Base-by-base conservation (phyloP, 92 coral and sea anemone genomes). In the Diadumene lineata region DNA sequence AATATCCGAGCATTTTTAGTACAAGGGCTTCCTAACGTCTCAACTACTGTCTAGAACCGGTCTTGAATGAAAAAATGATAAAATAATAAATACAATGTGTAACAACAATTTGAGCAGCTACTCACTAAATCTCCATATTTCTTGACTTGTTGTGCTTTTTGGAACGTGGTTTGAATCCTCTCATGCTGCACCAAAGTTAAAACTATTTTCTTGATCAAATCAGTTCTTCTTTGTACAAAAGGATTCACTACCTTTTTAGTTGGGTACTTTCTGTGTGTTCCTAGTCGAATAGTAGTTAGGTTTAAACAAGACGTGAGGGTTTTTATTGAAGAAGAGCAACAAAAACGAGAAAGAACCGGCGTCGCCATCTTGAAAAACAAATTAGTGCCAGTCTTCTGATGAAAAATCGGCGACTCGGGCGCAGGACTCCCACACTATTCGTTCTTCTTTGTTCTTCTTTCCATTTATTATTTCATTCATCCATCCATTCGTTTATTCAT, bases 51-150 rank as follows among this genome's bases (percentile, higher is more conserved):
- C n/a, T n/a, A n/a, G 21, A 53, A 16, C 60, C 19, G 60, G 19
- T 9, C 18, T 38, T 6, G 13, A 53, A 53, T 6, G n/a, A 9
- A 53, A 15, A 53, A 21, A 9, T 23, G 10, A 21, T 21, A 13
- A 53, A 21, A 3, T 53, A 3, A 23, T 23, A 15, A 53, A 53
- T 21, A 53, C 4, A 21, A 9, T 16, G 2, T 9, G 21, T 23
- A 53, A 15, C 60, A 3, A 53, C 3, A 15, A 53, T 4, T 13
- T 23, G 3, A 3, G 23, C 38, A 22, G 1, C 7, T 21, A 68
- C 96, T 84, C 69, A 96, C 99, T 86, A 96, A 69, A 71, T 96
- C 97, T 22, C 97, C 97, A 74, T 96, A 92, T 84, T 90, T 81
- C 79, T 96, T 86, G 30, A 96, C 83, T 72, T 96, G 97, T 48